Conservation (phyloP, 2,888 invertebrate genomes). For the Tachina fera region DNA sequence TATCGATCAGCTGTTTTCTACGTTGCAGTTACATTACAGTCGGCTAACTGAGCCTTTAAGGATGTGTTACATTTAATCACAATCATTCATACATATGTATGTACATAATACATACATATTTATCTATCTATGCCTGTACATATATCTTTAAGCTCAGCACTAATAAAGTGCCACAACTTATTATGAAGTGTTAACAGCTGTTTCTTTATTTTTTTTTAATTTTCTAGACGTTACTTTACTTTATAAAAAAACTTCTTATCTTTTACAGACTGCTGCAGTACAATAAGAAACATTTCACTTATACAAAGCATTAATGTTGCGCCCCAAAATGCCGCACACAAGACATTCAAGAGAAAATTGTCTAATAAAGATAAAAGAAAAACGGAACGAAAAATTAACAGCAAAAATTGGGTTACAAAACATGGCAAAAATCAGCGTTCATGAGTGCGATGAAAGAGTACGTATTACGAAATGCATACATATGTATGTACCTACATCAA, state of each 20-base stretch:
- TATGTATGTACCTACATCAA: neutral
- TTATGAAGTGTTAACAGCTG: conserved; percentile 52
- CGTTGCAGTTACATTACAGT: too few species aligned
- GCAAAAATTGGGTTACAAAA: conserved; percentile 56
- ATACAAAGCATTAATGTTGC: conserved; percentile 19
- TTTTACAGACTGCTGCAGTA: conserved; percentile 62
- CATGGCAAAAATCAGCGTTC: conserved; percentile 14
- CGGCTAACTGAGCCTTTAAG: too few species aligned
- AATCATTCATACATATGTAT: too few species aligned
- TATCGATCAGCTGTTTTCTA: too few species aligned
- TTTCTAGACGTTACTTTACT: conserved; percentile 13
- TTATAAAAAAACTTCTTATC: conserved; percentile 55
- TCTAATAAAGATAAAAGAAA: conserved; percentile 43
- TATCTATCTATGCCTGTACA: too few species aligned
- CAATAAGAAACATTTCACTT: conserved; percentile 48
- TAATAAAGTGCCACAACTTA: neutral
- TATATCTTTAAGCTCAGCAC: neutral
- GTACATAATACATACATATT: neutral
- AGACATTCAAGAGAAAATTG: conserved; percentile 20
- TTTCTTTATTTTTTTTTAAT: conserved; percentile 13
- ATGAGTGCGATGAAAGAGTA: conserved; percentile 19
- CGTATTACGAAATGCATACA: too few species aligned
- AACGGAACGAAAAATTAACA: conserved; percentile 1
- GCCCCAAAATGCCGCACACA: conserved; percentile 28
- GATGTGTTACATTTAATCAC: too few species aligned